phyloP scores from a whole-genome alignment of 2,113 vertebrate species.

The Ptyas mucosa region DNA sequence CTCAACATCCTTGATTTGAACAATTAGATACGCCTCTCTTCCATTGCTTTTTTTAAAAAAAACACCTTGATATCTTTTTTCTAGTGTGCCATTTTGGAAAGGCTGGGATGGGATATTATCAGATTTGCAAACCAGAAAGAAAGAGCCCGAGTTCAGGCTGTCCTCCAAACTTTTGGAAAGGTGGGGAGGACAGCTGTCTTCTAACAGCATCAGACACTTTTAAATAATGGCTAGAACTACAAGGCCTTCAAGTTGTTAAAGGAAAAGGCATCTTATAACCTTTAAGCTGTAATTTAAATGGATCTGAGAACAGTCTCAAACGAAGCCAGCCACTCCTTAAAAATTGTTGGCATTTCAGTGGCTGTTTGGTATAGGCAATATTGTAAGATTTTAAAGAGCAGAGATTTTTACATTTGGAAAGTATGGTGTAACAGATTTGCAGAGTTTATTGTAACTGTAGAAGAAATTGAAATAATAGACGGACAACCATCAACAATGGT shows the following conservation, averaged over 20 bases:
- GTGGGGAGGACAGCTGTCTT: neutral
- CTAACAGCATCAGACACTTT: slow-evolving; percentile 69
- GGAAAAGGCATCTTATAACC: slow-evolving; percentile 64
- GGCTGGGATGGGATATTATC: slow-evolving; percentile 82
- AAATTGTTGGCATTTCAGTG: slow-evolving; percentile 65
- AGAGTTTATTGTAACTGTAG: slow-evolving; percentile 22
- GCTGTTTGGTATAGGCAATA: slow-evolving; percentile 51
- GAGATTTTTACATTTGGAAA: slow-evolving; percentile 47
- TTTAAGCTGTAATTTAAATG: slow-evolving; percentile 60
- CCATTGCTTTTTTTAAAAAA: slow-evolving; percentile 68
- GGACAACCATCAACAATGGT: slow-evolving; percentile 22
- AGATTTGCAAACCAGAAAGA: slow-evolving; percentile 78
- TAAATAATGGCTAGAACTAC: slow-evolving; percentile 58
- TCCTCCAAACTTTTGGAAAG: slow-evolving; percentile 62
- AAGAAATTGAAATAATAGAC: slow-evolving; percentile 35
- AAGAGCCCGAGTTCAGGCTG: slow-evolving; percentile 75
- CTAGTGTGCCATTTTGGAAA: slow-evolving; percentile 67
- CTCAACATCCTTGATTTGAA: slow-evolving; percentile 81
- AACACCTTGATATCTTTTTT: slow-evolving; percentile 69
- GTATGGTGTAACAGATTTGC: slow-evolving; percentile 8
- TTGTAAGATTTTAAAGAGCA: slow-evolving; percentile 38
- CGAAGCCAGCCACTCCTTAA: slow-evolving; percentile 54
- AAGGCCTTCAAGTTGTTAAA: slow-evolving; percentile 1
- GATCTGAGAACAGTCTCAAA: slow-evolving; percentile 61
- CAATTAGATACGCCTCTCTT: slow-evolving; percentile 80